Conservation (phyloP, 1,140 invertebrate genomes). For the Bombus turneri region DNA sequence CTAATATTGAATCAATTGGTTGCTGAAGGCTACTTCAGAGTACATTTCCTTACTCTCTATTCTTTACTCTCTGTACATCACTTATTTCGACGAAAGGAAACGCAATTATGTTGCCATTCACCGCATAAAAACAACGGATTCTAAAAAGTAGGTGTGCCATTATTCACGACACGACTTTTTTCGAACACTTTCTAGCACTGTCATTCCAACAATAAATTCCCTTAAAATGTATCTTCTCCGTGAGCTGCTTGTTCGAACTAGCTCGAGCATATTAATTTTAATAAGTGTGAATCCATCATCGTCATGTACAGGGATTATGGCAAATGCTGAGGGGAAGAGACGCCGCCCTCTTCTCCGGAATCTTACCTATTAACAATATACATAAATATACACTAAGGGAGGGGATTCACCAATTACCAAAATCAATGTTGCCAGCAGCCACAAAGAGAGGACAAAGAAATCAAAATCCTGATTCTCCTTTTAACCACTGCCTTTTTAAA, state of each 20-base stretch:
- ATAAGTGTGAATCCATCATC: slow-evolving; percentile 78
- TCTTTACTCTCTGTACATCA: not conserved
- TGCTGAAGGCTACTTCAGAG: not conserved
- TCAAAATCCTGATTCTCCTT: not conserved
- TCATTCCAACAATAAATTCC: not conserved
- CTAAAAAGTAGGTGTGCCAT: not conserved
- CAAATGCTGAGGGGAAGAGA: slow-evolving; percentile 66
- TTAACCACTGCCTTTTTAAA: slow-evolving; percentile 70
- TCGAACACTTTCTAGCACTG: not conserved
- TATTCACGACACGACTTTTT: too few species aligned
- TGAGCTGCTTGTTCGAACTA: slow-evolving; percentile 17
- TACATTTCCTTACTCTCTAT: not conserved
- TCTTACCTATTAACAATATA: slow-evolving; percentile 56
- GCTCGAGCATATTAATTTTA: slow-evolving; percentile 72
- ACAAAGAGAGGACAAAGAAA: not conserved
- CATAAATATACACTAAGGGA: slow-evolving; percentile 66
- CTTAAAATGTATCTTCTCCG: slow-evolving; percentile 1
- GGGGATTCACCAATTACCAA: slow-evolving; percentile 80
- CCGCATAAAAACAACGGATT: not conserved
- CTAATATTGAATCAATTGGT: not conserved
- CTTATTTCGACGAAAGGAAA: not conserved
- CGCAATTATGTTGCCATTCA: not conserved
- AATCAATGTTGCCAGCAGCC: slow-evolving; percentile 70
- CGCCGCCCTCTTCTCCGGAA: slow-evolving; percentile 31
- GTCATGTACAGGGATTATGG: slow-evolving; percentile 70